Conservation (phyloP, 92 coral and sea anemone genomes). For the Hydrozoanthus gracilis region DNA sequence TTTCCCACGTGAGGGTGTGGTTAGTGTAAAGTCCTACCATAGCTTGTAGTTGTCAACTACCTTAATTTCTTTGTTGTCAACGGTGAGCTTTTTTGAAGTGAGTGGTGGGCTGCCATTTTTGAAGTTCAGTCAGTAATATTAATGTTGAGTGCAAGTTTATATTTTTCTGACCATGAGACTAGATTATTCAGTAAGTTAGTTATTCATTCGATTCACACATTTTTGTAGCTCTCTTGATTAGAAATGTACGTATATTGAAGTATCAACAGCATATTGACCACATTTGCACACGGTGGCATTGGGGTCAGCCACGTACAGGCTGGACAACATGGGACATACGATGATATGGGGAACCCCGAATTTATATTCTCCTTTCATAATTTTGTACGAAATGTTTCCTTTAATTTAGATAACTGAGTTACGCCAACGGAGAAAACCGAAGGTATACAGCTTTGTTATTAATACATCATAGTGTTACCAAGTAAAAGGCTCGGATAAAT, state of each 20-base stretch:
- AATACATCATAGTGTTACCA: background rate
- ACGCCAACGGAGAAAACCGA: background rate
- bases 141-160: background rate
- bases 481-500: background rate
- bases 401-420: background rate
- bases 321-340: background rate
- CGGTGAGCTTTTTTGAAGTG: too few relatives aligned
- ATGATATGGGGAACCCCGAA: too few relatives aligned
- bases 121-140: too few relatives aligned
- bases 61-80: too few relatives aligned
- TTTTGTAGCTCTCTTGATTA: too few relatives aligned
- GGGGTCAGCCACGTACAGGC: too few relatives aligned
- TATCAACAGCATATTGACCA: too few relatives aligned
- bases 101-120: too few relatives aligned
- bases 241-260: too few relatives aligned
- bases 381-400: background rate
- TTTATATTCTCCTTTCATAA: background rate
- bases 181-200: background rate
- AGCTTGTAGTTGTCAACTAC: too few relatives aligned
- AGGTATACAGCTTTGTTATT: background rate
- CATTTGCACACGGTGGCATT: background rate
- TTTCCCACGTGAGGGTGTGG: too few relatives aligned
- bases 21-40: too few relatives aligned
- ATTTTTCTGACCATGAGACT: background rate
- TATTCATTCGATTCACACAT: background rate